Percentiles rank a stretch among this genome's conserved stretches.
Conservation (phyloP, 1,140 invertebrate species). For the Drosophila lacertosa region DNA sequence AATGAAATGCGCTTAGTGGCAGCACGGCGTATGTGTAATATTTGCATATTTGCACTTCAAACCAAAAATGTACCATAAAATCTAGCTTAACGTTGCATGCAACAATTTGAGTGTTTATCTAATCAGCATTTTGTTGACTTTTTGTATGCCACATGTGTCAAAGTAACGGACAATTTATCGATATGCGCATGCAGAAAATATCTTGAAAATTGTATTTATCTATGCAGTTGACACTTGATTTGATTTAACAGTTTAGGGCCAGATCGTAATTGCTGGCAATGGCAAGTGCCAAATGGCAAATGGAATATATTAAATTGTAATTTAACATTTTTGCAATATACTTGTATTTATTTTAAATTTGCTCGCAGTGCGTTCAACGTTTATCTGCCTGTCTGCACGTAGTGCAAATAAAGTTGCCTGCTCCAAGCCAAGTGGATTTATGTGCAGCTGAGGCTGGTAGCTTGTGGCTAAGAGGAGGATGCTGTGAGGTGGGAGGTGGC, state of each 20-base stretch:
- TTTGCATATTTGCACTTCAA: constrained; percentile 33
- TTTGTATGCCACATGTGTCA: background rate
- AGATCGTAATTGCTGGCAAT: constrained; percentile 9
- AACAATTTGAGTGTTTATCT: constrained; percentile 19
- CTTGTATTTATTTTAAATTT: constrained; percentile 45
- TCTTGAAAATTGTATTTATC: constrained; percentile 45
- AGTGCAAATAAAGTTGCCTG: constrained; percentile 64
- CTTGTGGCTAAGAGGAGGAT: no score
- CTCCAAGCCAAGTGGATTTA: constrained; percentile 33
- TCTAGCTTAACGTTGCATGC: constrained; percentile 21
- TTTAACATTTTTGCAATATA: constrained; percentile 35
- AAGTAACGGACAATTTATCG: constrained; percentile 18
- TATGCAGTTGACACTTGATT: constrained; percentile 48
- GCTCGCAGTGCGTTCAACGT: constrained; percentile 34
- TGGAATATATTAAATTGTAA: constrained; percentile 27
- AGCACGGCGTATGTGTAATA: constrained; percentile 42
- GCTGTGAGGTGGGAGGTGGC: no score
- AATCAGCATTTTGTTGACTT: constrained; percentile 55
- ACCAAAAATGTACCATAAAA: constrained; percentile 5
- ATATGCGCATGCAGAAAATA: constrained; percentile 30
- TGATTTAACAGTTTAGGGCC: constrained; percentile 36
- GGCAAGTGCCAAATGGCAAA: constrained; percentile 7
- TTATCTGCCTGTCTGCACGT: constrained; percentile 67
- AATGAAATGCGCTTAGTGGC: constrained; percentile 3
- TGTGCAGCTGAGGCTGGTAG: constrained; percentile 4